Conservation (phyloP, 1,140 invertebrate species). For the Caenorhabditis tropicalis region DNA sequence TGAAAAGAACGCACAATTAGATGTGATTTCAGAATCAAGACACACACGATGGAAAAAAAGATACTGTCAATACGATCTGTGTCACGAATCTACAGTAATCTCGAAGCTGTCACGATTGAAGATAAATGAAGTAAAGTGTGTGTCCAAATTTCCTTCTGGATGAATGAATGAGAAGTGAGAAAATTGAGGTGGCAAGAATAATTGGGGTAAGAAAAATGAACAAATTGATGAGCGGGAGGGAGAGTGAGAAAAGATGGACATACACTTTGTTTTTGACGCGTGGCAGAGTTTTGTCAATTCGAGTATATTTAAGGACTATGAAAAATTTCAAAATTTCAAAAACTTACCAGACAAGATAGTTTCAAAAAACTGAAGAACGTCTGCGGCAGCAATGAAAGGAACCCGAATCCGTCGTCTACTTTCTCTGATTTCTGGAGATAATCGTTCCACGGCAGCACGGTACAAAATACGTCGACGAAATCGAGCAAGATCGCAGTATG, state of each 20-base stretch:
- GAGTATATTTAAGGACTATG: too few species aligned
- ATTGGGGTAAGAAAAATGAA: neutral
- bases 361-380: neutral
- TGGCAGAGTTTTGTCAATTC: neutral
- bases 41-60: conserved; percentile 22
- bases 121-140: neutral
- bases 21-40: neutral
- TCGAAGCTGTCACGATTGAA: neutral
- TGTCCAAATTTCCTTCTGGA: neutral
- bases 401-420: neutral
- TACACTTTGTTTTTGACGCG: neutral
- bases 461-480: neutral
- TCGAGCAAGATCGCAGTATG: neutral
- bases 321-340: neutral
- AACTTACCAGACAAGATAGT: neutral
- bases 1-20: too few species aligned
- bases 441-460: neutral
- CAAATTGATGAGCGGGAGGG: neutral
- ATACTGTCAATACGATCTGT: neutral
- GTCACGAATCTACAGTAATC: conserved; percentile 6
- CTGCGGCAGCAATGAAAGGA: neutral
- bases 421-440: neutral
- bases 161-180: neutral
- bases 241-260: neutral
- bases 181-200: conserved; percentile 16